Conservation (phyloP, 2,113 vertebrate species). For the Pagrus major region DNA sequence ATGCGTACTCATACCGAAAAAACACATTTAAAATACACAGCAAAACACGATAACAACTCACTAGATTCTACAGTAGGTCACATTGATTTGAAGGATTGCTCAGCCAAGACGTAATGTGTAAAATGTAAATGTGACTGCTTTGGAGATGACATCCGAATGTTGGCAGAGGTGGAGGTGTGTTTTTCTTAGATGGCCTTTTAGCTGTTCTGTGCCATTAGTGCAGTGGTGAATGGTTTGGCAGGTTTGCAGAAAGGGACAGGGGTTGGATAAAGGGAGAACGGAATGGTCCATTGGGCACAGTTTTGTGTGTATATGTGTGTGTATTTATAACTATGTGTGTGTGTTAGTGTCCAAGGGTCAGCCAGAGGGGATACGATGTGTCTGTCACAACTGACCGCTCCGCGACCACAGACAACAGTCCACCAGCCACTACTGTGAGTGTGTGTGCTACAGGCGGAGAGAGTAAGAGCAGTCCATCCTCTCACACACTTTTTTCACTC, state of each 20-base stretch:
- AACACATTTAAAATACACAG: not conserved
- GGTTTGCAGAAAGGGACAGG: slow-evolving; percentile 57
- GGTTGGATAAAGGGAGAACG: slow-evolving; percentile 53
- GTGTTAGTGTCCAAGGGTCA: slow-evolving; percentile 73
- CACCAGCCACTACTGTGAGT: slow-evolving; percentile 48
- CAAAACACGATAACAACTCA: not conserved
- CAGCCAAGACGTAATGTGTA: not conserved
- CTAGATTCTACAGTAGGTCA: not conserved
- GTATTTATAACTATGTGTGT: slow-evolving; percentile 23
- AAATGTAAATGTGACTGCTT: slow-evolving; percentile 42
- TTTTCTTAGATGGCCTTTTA: slow-evolving; percentile 57
- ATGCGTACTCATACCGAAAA: not conserved
- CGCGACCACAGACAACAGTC: slow-evolving; percentile 66
- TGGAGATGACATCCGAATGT: slow-evolving; percentile 68
- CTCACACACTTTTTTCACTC: slow-evolving; percentile 52
- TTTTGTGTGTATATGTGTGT: slow-evolving; percentile 32
- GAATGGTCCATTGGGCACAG: slow-evolving; percentile 61
- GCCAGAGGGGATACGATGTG: slow-evolving; percentile 73
- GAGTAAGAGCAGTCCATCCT: slow-evolving; percentile 60
- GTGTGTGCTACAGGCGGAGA: slow-evolving; percentile 37
- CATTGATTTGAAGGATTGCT: not conserved
- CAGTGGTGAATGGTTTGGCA: slow-evolving; percentile 64
- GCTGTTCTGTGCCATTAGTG: slow-evolving; percentile 81
- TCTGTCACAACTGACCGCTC: slow-evolving; percentile 81
- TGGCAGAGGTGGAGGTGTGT: slow-evolving; percentile 50